These are phyloP conservation scores for Diabrotica balteata DNA, from an alignment of 2,888 invertebrate genomes.

Conservation along the genomic window DNA sequence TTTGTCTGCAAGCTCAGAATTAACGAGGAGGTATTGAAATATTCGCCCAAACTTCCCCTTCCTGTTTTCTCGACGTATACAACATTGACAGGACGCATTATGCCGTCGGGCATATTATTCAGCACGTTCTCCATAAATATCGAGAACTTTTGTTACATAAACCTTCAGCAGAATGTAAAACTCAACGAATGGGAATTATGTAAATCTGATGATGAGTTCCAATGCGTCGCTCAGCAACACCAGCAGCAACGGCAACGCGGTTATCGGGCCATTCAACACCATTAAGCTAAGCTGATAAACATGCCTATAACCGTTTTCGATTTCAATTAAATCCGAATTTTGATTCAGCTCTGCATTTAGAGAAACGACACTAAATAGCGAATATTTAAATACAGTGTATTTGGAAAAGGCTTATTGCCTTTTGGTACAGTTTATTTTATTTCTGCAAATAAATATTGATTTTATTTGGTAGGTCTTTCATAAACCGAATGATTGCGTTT, in stretches of 20 bases:
- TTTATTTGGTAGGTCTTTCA: too few species aligned
- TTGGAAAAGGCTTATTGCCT: too few species aligned
- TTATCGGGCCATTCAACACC: conserved; percentile 31
- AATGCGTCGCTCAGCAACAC: conserved; percentile 3
- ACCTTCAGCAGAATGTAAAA: conserved; percentile 16
- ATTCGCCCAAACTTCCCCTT: too few species aligned
- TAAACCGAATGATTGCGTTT: too few species aligned
- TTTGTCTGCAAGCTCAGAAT: too few species aligned
- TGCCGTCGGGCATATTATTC: conserved; percentile 6
- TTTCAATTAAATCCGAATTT: conserved; percentile 34
- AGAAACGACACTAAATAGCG: conserved; percentile 3
- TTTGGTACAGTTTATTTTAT: too few species aligned
- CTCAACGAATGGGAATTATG: conserved; percentile 32
- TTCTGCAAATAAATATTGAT: too few species aligned
- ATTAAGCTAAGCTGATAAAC: conserved; percentile 35
- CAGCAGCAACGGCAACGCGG: neutral
- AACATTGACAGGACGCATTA: too few species aligned
- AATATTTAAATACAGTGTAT: conserved; percentile 3
- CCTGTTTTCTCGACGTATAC: too few species aligned
- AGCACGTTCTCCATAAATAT: neutral
- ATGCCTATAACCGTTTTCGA: conserved; percentile 33
- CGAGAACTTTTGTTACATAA: conserved; percentile 19
- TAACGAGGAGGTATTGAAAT: too few species aligned
- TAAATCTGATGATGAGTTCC: conserved; percentile 29
- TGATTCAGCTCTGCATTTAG: conserved; percentile 15